phyloP scores from a whole-genome alignment of 2,888 invertebrate genomes.

The Tridacna crocea region DNA sequence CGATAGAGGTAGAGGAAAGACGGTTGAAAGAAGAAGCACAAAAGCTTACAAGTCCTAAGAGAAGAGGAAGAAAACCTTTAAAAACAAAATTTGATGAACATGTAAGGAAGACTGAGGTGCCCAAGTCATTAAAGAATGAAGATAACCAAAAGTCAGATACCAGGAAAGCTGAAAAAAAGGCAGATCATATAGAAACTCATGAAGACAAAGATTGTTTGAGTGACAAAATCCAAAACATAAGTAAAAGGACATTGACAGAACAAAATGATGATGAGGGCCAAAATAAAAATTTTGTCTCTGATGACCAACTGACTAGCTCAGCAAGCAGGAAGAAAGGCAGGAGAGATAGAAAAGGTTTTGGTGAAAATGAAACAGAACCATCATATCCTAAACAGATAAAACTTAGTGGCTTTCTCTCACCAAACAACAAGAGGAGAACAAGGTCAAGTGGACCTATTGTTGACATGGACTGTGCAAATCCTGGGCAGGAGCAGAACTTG shows the following conservation, averaged over 20 bases:
- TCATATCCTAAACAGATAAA: not conserved
- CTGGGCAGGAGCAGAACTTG: not conserved
- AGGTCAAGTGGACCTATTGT: constrained; percentile 6
- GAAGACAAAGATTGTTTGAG: no score
- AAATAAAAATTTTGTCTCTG: not conserved
- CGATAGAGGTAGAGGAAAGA: constrained; percentile 63
- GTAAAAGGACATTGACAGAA: no score
- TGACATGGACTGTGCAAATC: not conserved
- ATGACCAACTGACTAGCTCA: not conserved
- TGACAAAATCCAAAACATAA: no score
- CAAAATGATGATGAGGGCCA: no score
- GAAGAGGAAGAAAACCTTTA: constrained; percentile 12
- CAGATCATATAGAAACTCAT: no score
- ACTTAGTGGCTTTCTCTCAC: not conserved
- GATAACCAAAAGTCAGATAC: no score
- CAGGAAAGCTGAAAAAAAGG: no score
- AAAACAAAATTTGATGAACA: constrained; percentile 6
- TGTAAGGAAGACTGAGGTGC: no score
- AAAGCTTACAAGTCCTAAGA: constrained; percentile 9
- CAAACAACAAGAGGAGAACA: not conserved
- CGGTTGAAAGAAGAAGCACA: constrained; percentile 49
- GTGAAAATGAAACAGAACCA: constrained; percentile 14
- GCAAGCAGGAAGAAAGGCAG: not conserved
- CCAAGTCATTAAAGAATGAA: no score
- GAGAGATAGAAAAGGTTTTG: not conserved